Conservation (phyloP, 2,113 vertebrate species). For the Pongo pygmaeus region DNA sequence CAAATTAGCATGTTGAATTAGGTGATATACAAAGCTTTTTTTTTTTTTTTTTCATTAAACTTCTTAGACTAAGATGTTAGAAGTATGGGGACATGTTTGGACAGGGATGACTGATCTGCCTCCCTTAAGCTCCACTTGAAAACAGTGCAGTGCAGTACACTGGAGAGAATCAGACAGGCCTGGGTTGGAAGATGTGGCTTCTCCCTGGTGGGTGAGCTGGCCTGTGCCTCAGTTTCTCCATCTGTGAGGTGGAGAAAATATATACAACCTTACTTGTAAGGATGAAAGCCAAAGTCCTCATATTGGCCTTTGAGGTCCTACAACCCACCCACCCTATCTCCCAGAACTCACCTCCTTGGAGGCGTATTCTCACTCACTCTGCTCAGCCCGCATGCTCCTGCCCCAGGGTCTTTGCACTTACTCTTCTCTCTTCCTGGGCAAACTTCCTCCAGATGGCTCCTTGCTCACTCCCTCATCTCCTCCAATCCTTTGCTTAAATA, state of each 20-base stretch:
- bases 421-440: neutral
- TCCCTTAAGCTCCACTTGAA: neutral
- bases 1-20: neutral
- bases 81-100: neutral
- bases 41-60: neutral
- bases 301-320: neutral
- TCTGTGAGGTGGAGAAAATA: neutral
- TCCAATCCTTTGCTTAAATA: neutral
- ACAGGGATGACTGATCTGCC: neutral
- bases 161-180: neutral
- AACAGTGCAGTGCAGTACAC: fast-evolving
- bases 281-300: neutral
- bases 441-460: neutral
- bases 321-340: neutral
- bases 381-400: neutral
- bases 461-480: neutral
- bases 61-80: neutral
- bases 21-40: neutral
- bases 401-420: neutral
- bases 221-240: neutral
- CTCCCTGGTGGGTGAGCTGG: neutral
- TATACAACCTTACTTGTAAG: neutral
- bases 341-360: neutral
- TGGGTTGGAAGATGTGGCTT: neutral
- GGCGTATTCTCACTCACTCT: neutral